These are phyloP conservation scores for Drosophila differens DNA, from an alignment of 2,888 invertebrate species.

Conservation along the genomic window DNA sequence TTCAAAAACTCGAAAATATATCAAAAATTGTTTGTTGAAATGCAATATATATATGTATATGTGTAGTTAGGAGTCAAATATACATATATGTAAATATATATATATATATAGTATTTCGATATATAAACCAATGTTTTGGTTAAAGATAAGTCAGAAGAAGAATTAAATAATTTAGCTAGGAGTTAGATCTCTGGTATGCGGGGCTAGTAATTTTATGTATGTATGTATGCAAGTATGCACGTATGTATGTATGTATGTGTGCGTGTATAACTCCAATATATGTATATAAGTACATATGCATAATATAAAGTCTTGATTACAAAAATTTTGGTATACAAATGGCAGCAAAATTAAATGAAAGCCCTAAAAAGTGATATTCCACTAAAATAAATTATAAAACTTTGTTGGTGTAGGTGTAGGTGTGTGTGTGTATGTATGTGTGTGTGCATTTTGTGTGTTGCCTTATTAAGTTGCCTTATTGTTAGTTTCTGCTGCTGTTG, in stretches of 20 bases:
- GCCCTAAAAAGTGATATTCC: constrained; percentile 50
- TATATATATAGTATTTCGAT: constrained; percentile 35
- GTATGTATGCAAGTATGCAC: constrained; percentile 34
- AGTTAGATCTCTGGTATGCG: constrained; percentile 2
- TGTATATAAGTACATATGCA: constrained; percentile 28
- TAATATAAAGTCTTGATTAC: constrained; percentile 13
- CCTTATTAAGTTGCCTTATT: constrained; percentile 47
- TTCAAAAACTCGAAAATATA: constrained; percentile 76
- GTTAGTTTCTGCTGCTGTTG: constrained; percentile 66
- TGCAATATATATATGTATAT: constrained; percentile 53
- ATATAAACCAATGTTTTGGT: constrained; percentile 47
- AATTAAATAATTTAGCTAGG: constrained; percentile 43
- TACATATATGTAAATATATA: constrained; percentile 43
- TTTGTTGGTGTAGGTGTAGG: background rate
- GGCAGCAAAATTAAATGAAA: constrained; percentile 47
- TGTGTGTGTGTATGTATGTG: constrained; percentile 9
- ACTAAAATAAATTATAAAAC: background rate
- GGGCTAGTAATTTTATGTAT: constrained; percentile 16
- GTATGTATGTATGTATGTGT: constrained; percentile 33
- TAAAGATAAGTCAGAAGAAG: constrained; percentile 49
- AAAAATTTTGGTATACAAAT: constrained; percentile 39
- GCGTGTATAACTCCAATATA: constrained; percentile 35
- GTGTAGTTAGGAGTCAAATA: constrained; percentile 54
- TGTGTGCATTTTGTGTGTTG: constrained; percentile 17
- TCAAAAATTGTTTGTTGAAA: constrained; percentile 68